These are phyloP conservation scores for Belonocnema kinseyi DNA, from an alignment of 1,140 invertebrate species.

Conservation along the genomic window DNA sequence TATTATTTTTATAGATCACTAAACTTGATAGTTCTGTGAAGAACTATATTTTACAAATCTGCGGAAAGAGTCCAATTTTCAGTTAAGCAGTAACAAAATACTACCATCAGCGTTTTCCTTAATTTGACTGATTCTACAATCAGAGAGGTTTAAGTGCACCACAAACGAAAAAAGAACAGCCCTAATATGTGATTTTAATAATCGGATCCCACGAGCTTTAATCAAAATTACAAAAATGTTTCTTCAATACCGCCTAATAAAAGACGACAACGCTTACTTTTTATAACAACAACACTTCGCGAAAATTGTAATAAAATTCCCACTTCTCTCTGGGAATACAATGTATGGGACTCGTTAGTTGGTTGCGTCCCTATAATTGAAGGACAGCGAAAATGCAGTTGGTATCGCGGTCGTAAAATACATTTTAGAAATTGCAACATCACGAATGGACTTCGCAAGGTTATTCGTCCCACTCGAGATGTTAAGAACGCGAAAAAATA, in stretches of 20 bases:
- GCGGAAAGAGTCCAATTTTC: too few relatives aligned
- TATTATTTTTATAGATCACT: too few relatives aligned
- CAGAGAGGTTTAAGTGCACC: neutral
- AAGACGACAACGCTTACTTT: neutral
- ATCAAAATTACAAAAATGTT: neutral
- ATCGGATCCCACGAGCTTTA: neutral
- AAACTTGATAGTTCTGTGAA: too few relatives aligned
- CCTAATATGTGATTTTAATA: neutral
- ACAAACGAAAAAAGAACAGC: neutral
- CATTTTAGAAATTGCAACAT: slow-evolving; percentile 29
- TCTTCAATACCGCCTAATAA: neutral
- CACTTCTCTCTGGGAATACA: neutral
- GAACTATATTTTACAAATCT: too few relatives aligned
- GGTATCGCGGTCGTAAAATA: slow-evolving; percentile 25
- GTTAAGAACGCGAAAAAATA: slow-evolving; percentile 13
- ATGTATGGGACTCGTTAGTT: slow-evolving; percentile 27
- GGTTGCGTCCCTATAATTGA: slow-evolving; percentile 20
- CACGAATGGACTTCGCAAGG: slow-evolving; percentile 6
- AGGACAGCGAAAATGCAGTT: slow-evolving; percentile 14
- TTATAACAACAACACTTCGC: slow-evolving; percentile 15
- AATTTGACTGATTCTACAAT: too few relatives aligned
- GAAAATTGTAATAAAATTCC: slow-evolving; percentile 8
- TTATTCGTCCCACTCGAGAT: slow-evolving; percentile 4
- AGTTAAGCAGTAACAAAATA: too few relatives aligned
- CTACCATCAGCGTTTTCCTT: too few relatives aligned